Evolutionary conservation across 1,140 invertebrate species (phyloP).

Genomic region (Leptestheria dahalacensis): DNA sequence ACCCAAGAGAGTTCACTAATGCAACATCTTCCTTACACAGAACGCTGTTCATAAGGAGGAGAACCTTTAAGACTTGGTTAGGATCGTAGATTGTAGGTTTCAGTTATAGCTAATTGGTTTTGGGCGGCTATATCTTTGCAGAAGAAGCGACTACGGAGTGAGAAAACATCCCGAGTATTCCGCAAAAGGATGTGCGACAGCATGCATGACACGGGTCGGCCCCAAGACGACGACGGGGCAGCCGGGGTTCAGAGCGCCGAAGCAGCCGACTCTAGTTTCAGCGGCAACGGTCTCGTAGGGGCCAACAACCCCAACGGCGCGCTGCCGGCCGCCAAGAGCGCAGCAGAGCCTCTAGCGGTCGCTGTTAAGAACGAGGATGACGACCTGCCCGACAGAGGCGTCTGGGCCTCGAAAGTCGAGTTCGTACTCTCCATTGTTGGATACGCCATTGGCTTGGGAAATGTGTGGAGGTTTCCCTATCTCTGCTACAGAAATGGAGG

Average conservation of each 20-base stretch:
- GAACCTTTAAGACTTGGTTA: too few relatives aligned
- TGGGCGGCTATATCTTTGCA: too few relatives aligned
- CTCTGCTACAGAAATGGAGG: constrained; percentile 18
- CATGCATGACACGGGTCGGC: background rate
- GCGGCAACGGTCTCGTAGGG: background rate
- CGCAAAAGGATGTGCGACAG: background rate
- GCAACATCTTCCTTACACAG: too few relatives aligned
- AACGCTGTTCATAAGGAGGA: too few relatives aligned
- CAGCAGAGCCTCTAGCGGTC: background rate
- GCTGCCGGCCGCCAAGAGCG: background rate
- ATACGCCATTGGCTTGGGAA: constrained; percentile 37
- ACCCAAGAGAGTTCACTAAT: too few relatives aligned
- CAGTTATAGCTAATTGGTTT: too few relatives aligned
- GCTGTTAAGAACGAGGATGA: background rate
- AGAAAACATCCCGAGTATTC: too few relatives aligned
- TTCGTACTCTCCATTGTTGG: constrained; percentile 35
- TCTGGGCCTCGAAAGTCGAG: constrained; percentile 35
- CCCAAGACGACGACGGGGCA: too few relatives aligned
- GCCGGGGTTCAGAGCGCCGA: too few relatives aligned
- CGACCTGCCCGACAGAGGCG: constrained; percentile 25
- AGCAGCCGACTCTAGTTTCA: too few relatives aligned
- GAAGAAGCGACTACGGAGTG: too few relatives aligned
- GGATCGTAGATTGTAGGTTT: too few relatives aligned
- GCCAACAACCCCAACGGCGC: background rate
- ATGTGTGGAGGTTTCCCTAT: constrained; percentile 33